Evolutionary conservation across 2,888 invertebrate genomes (phyloP).

Genomic region (Suillia variegata): DNA sequence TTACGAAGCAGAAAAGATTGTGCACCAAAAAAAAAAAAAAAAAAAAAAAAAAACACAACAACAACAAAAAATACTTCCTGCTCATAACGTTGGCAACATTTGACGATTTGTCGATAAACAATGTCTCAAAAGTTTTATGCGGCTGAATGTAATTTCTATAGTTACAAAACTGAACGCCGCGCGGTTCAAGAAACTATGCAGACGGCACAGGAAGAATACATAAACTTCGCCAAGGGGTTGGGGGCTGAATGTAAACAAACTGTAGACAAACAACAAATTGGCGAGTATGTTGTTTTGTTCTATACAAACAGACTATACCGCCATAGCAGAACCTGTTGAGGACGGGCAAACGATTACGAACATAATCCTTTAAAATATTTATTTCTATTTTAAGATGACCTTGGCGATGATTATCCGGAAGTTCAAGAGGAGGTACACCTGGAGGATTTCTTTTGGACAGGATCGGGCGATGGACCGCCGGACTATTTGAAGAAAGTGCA

Average conservation of each 20-base stretch:
- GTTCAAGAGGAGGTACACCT: conserved; percentile 62
- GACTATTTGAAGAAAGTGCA: conserved; percentile 60
- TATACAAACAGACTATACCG: too few relatives aligned
- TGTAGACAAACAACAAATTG: too few relatives aligned
- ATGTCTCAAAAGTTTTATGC: conserved; percentile 35
- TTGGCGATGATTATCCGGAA: conserved; percentile 51
- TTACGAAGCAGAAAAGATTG: conserved; percentile 16
- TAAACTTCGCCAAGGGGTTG: not conserved
- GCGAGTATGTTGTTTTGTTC: too few relatives aligned
- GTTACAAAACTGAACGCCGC: conserved; percentile 43
- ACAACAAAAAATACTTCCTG: conserved; percentile 29
- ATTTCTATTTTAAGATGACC: conserved; percentile 45
- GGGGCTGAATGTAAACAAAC: not conserved
- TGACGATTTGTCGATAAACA: conserved; percentile 50
- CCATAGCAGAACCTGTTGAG: too few relatives aligned
- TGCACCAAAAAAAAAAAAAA: too few relatives aligned
- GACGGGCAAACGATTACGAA: too few relatives aligned
- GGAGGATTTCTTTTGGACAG: conserved; percentile 90
- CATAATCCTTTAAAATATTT: too few relatives aligned
- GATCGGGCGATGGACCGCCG: conserved; percentile 80
- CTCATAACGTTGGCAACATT: conserved; percentile 40
- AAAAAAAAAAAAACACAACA: conserved; percentile 17
- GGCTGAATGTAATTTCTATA: conserved; percentile 39
- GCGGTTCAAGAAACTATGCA: conserved; percentile 43
- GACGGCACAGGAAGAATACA: not conserved